These are phyloP conservation scores for Pyrgus malvae DNA, from an alignment of 2,888 invertebrate genomes.

Conservation along the genomic window DNA sequence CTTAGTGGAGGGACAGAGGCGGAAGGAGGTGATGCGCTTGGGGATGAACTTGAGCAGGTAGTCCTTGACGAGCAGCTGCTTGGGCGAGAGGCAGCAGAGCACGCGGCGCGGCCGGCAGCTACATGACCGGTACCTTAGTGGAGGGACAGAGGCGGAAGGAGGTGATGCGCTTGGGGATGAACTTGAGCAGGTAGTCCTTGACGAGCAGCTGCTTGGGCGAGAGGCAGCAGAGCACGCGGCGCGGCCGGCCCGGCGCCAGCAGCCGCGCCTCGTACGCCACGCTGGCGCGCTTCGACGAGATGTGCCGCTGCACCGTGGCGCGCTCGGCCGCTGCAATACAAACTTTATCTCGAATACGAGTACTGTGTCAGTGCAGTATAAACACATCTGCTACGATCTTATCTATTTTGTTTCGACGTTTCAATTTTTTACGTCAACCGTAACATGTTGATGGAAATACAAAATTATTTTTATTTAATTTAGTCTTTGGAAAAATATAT, in stretches of 20 bases:
- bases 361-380: too few relatives aligned
- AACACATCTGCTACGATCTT: too few relatives aligned
- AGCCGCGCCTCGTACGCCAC: slow-evolving; percentile 33
- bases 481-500: too few relatives aligned
- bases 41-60: slow-evolving; percentile 96
- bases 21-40: slow-evolving; percentile 94
- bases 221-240: slow-evolving; percentile 94
- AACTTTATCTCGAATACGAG: too few relatives aligned
- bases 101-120: slow-evolving; percentile 94
- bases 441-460: too few relatives aligned
- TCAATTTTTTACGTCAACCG: too few relatives aligned
- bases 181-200: slow-evolving; percentile 95
- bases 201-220: slow-evolving; percentile 95
- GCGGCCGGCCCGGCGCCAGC: slow-evolving; percentile 82
- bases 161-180: slow-evolving; percentile 95
- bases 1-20: too few relatives aligned
- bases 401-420: too few relatives aligned
- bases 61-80: slow-evolving; percentile 95
- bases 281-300: slow-evolving; percentile 79
- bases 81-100: slow-evolving; percentile 94
- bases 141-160: slow-evolving; percentile 96
- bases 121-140: slow-evolving; percentile 94
- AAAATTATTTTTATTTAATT: too few relatives aligned
- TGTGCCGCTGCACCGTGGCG: slow-evolving; percentile 92
- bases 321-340: slow-evolving; percentile 78